These are phyloP conservation scores for Nematostella vectensis DNA, from an alignment of 92 coral and sea anemone genomes.

Conservation along the genomic window DNA sequence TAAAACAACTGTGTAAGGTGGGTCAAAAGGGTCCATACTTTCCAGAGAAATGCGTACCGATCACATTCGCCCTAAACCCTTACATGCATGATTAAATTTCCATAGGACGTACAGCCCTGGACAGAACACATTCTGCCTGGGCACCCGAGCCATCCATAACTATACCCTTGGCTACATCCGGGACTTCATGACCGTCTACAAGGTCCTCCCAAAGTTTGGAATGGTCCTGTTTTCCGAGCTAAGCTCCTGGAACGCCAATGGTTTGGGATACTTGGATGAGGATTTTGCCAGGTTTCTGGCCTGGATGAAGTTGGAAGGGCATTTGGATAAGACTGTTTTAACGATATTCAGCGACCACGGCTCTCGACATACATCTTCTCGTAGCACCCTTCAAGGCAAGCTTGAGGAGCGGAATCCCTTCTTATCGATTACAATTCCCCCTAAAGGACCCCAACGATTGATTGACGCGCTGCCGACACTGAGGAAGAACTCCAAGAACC, in stretches of 20 bases:
- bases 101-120: constrained; percentile 35
- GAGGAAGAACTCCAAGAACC: constrained; percentile 39
- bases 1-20: no score
- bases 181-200: constrained; percentile 57
- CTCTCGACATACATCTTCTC: constrained; percentile 32
- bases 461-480: constrained; percentile 27
- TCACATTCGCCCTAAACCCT: no score
- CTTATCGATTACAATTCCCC: constrained; percentile 60
- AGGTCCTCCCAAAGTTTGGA: constrained; percentile 61
- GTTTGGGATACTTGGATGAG: constrained; percentile 39
- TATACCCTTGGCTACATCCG: constrained; percentile 44
- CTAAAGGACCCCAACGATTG: constrained; percentile 32
- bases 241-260: constrained; percentile 56
- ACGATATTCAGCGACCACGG: constrained; percentile 73
- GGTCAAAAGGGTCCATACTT: no score
- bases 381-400: constrained; percentile 64
- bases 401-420: constrained; percentile 77
- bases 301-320: constrained; percentile 53
- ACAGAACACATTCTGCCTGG: constrained; percentile 53
- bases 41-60: no score
- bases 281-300: constrained; percentile 50
- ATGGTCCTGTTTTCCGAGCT: constrained; percentile 53
- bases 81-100: no score
- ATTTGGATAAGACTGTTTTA: constrained; percentile 55
- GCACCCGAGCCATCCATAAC: constrained; percentile 64